Base-by-base conservation (phyloP, 2,888 invertebrate species). In the Polymixis lichenea region DNA sequence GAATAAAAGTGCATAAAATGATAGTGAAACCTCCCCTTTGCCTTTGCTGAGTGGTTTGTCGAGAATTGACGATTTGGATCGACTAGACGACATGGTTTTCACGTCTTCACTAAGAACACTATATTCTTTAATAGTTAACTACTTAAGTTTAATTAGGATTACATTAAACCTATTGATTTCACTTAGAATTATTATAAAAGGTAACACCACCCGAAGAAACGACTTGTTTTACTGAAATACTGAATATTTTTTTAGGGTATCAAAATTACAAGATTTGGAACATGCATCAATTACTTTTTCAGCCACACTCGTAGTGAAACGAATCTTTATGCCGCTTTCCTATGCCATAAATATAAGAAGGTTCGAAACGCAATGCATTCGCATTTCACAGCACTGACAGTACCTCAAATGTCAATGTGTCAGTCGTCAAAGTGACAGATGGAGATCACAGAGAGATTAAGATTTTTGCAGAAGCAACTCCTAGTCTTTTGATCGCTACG, bases 1-100 rank as follows among this genome's bases (percentile, higher is more conserved):
- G 95, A 99, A 99, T 75, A 99, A 97, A 67, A 99, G 97, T 1
- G 99, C 99, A 95, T 99, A 99, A 89, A 99, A 98, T 88, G 99
- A 98, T 72, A 99, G 95, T 68, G 99, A 99, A 75, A 99, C 98
- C 97, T 99, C 99, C 25, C 98, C 98, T 95, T 99, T 99, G 13
- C 99, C 99, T 95, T 98, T 98, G 88, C 99, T 99, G 2, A 99
- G 93, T 2, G 99, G 98, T 94, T 99, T 98, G 93, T 99, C 99
- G 32, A 99, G 97, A 88, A 99, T 99, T 84, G 98, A 98, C 0
- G 98, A 97, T 91, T 98, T 98, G 32, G 97, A 97, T 83, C 98
- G 97, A 88, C 91, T 92, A 62, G 96, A 96, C n/a, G 96, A 96
- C 96, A 96, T 96, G 22, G 28, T 87, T 66, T 38, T 60, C 25